Percentiles rank a stretch among this genome's conserved stretches.
phyloP scores from a whole-genome alignment of 2,113 vertebrate genomes.

The Phoenicopterus ruber region DNA sequence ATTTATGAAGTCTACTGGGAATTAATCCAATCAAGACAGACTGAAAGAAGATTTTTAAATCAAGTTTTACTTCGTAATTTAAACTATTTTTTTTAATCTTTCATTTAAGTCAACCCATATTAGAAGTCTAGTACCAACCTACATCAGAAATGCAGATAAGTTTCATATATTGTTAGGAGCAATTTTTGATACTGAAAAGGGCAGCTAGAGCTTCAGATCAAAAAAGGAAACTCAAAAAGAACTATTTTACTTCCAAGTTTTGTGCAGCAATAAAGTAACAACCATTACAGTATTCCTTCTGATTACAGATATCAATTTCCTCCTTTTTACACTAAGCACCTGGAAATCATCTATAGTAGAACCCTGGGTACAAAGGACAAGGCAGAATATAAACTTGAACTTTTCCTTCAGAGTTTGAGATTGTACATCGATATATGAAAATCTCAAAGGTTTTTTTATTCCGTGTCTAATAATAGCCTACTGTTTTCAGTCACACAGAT shows the following conservation, averaged over 20 bases:
- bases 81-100: background rate
- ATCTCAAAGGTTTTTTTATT: background rate
- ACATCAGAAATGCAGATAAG: background rate
- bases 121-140: background rate
- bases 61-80: background rate
- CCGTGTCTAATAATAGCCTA: slow-evolving; percentile 26
- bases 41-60: background rate
- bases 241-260: background rate
- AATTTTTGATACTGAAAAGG: background rate
- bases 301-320: background rate
- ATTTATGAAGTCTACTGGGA: background rate
- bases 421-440: background rate
- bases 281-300: background rate
- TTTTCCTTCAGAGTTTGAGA: background rate
- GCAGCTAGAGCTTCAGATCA: background rate
- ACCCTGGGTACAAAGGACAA: background rate
- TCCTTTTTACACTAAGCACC: background rate
- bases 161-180: background rate
- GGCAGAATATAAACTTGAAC: background rate
- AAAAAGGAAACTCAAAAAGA: background rate
- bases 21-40: background rate
- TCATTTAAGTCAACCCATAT: background rate
- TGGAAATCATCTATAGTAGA: background rate
- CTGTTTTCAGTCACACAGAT: slow-evolving; percentile 50
- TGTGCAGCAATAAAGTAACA: background rate